Evolutionary conservation across 2,113 vertebrate species (phyloP).

Genomic region (Martes martes): DNA sequence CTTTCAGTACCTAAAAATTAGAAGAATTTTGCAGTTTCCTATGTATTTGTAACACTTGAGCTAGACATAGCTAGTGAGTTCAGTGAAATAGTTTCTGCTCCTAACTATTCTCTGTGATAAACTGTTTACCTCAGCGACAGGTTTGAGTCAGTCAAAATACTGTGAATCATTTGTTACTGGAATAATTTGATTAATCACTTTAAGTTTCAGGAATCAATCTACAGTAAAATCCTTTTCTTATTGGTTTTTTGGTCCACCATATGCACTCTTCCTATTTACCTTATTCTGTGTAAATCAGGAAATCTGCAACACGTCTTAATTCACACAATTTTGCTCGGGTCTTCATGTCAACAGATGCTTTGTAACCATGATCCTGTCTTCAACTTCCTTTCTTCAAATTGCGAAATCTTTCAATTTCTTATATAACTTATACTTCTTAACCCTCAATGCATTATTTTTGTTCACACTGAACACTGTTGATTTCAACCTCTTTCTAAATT

Average conservation of each 20-base stretch:
- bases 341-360: background rate
- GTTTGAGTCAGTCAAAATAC: slow-evolving; percentile 21
- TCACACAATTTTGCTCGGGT: background rate
- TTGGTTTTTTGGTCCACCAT: background rate
- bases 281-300: background rate
- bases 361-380: background rate
- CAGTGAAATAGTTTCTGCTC: background rate
- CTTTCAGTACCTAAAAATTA: slow-evolving; percentile 38
- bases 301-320: background rate
- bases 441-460: background rate
- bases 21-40: slow-evolving; percentile 20
- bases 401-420: background rate
- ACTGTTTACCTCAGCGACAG: background rate
- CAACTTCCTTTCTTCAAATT: background rate
- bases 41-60: background rate
- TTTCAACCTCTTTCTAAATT: background rate
- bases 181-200: slow-evolving; percentile 32
- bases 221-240: background rate
- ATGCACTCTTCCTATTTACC: background rate
- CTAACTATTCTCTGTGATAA: background rate
- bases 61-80: background rate
- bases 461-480: background rate
- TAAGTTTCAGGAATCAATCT: slow-evolving; percentile 17
- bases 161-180: background rate
- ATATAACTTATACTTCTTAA: background rate